Conservation (phyloP, 2,113 vertebrate genomes). For the Eudorcas thomsonii region DNA sequence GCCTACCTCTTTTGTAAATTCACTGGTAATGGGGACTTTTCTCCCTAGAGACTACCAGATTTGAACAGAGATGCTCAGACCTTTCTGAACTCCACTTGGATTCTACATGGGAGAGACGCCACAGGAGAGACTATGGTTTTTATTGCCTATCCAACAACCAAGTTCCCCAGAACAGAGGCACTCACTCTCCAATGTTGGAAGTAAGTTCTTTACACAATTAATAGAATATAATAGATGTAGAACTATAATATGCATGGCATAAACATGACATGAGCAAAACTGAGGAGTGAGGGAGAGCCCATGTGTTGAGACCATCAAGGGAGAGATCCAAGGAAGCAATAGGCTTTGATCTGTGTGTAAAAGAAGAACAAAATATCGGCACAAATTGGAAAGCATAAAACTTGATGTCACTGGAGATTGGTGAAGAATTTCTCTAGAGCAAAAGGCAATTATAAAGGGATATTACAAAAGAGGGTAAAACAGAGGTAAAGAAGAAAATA, state of each 20-base stretch:
- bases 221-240: neutral
- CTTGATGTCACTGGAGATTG: neutral
- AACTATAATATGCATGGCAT: neutral
- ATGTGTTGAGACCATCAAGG: neutral
- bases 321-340: neutral
- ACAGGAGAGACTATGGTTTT: neutral
- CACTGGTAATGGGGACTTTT: neutral
- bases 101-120: neutral
- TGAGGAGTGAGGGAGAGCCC: neutral
- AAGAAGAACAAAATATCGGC: neutral
- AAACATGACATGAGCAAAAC: neutral
- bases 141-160: neutral
- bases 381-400: neutral
- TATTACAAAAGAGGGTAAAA: neutral
- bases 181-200: neutral
- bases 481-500: neutral
- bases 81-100: neutral
- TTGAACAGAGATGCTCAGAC: neutral
- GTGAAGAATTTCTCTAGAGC: neutral
- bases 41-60: neutral
- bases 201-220: neutral
- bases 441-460: neutral
- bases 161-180: neutral
- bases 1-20: neutral
- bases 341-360: neutral